Conservation (phyloP, 1,140 invertebrate genomes). For the Listronotus oregonensis region DNA sequence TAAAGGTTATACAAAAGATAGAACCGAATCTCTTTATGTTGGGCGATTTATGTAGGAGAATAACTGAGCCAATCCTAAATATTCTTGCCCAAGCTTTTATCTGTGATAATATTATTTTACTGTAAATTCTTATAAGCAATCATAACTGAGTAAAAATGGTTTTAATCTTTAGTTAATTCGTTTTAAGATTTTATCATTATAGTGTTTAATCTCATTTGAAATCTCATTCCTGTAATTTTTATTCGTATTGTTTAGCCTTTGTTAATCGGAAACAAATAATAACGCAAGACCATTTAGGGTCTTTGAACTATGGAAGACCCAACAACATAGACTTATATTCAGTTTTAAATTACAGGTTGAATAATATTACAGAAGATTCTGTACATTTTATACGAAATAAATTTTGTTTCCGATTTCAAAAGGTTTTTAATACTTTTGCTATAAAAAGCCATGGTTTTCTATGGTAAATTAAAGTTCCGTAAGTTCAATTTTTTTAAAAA, state of each 20-base stretch:
- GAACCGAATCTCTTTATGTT: slow-evolving; percentile 19
- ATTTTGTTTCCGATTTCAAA: too few species aligned
- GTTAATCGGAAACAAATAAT: slow-evolving; percentile 11
- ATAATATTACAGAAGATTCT: too few species aligned
- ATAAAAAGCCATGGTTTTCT: too few species aligned
- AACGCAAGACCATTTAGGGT: too few species aligned
- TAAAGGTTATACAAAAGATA: neutral
- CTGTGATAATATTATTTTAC: slow-evolving; percentile 46
- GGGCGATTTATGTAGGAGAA: slow-evolving; percentile 42
- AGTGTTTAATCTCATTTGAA: slow-evolving; percentile 37
- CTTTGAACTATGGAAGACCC: too few species aligned
- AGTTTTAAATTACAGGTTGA: too few species aligned
- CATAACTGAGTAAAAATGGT: slow-evolving; percentile 13
- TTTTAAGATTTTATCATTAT: slow-evolving; percentile 32
- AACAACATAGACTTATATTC: too few species aligned
- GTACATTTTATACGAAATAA: too few species aligned
- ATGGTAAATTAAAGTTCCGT: too few species aligned
- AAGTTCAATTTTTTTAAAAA: slow-evolving; percentile 15
- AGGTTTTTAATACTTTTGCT: too few species aligned
- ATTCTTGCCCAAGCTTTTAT: slow-evolving; percentile 48
- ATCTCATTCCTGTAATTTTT: slow-evolving; percentile 33
- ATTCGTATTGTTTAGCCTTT: slow-evolving; percentile 19
- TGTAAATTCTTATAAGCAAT: slow-evolving; percentile 19
- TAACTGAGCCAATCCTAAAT: slow-evolving; percentile 43
- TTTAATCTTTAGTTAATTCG: slow-evolving; percentile 33